Evolutionary conservation across 2,888 invertebrate species (phyloP), one percentile per base, ranked within the genome.

Genomic region (Phasia obesa): DNA sequence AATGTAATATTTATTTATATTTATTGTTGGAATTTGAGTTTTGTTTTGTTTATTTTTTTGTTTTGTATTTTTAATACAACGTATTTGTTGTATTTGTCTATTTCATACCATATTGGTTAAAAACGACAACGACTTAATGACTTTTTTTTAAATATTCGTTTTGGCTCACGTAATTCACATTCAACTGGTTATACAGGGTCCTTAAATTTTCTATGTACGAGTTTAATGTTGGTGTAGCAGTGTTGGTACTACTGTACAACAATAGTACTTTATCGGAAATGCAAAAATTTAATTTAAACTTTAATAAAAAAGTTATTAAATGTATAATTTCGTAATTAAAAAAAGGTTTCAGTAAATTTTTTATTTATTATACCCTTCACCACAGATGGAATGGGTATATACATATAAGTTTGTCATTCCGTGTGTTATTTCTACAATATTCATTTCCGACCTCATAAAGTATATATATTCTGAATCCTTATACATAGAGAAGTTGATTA

Each of bases 81-180:
- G 35, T 60, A 5, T 79, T 60, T 51, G 57, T 65, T 62, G 53
- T 77, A 47, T 70, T 21, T 70, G 64, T 67, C 44, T 74, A 23
- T 67, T 67, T 31, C 77, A 62, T 51, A 15, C 53, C 73, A 51
- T 67, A 73, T 44, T 62, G 59, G 59, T 27, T 67, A 38, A 60
- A 73, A 42, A 59, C 59, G 15, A 59, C 65, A 53, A 62, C 65
- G 57, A 65, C 64, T 25, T 31, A 65, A 44, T 31, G 42, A 64
- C 17, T 65, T 73, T 65, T 78, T 65, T 2, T 62, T 44, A 64
- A 62, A 55, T 31, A 44, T 76, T 47, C 59, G 19, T 59, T 71
- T 78, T 78, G 74, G 79, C 84, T 85, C 86, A 86, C 86, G 86
- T 86, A 86, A 85, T 84, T 84, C 76, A 83, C 76, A 86, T 79